Base-by-base conservation (phyloP, 2,888 invertebrate genomes). In the Athalia cordata region DNA sequence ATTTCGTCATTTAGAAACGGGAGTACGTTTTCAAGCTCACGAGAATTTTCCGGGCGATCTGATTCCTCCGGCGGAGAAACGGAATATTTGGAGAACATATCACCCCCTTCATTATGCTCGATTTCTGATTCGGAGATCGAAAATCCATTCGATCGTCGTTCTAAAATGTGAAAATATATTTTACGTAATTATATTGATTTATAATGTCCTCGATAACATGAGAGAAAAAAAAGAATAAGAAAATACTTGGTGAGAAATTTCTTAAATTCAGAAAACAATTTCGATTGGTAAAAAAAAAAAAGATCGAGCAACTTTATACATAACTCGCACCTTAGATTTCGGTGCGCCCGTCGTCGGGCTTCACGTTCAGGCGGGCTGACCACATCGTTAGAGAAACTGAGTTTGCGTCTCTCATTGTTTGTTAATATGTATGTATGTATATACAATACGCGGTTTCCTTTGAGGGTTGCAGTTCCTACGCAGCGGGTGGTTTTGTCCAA, bases 361-460 rank as follows among this genome's bases (percentile, higher is more conserved):
- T n/a, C 29, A 29, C 29, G 29, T 52, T 52, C 52, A 29, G 29
- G 15, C 5, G 47, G 9, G 7, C 59, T 81, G 82, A 87, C 89
- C 88, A 85, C 89, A 88, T 89, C 89, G 86, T 89, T 89, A 89
- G 85, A 87, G 80, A 82, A 80, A 83, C 85, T 84, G 85, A 85
- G 84, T 83, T 83, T 83, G 86, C 81, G 82, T 80, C 82, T 59
- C 70, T 59, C 59, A 13, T 72, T 72, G 29, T 29, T 29, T 29
- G 70, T 72, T 59, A 59, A 72, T 72, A n/a, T 66, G 8, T 11
- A 13, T 7, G 2, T 49, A 47, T 57, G 47, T 43, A n/a, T 13
- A 13, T 8, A 13, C 62, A 15, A 80, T 80, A 82, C 87, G 88
- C 80, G 89, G 89, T 89, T 89, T 87, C 88, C 89, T 89, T 89